phyloP scores from a whole-genome alignment of 2,113 vertebrate species.

The Promerops cafer region DNA sequence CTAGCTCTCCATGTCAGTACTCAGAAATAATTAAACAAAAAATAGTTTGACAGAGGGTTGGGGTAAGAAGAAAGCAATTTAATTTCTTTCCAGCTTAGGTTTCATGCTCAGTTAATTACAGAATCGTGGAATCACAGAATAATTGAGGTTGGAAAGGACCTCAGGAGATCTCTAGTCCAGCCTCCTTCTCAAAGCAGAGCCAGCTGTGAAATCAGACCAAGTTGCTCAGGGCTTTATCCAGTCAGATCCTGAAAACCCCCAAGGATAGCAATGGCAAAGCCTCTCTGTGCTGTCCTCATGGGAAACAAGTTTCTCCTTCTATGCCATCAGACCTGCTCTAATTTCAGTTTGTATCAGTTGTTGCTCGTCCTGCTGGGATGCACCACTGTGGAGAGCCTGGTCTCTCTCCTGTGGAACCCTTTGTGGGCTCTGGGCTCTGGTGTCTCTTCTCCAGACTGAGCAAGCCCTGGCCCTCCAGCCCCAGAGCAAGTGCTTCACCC shows the following conservation, averaged over 20 bases:
- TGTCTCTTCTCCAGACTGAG: not conserved
- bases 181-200: not conserved
- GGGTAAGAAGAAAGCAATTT: constrained; percentile 35
- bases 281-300: not conserved
- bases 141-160: constrained; percentile 15
- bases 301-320: not conserved
- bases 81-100: constrained; percentile 37
- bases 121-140: constrained; percentile 8
- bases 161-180: constrained; percentile 25
- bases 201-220: not conserved
- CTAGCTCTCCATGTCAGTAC: not conserved
- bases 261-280: not conserved
- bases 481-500: not conserved
- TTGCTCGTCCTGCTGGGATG: not conserved
- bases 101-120: constrained; percentile 52
- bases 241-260: not conserved
- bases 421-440: not conserved
- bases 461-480: not conserved
- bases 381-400: not conserved
- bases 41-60: not conserved
- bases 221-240: not conserved
- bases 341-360: not conserved
- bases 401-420: not conserved
- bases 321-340: not conserved
- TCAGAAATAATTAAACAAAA: constrained; percentile 42